Base-by-base conservation (phyloP, 53 echinoderm and acorn worm genomes). In the Henricia sp. region DNA sequence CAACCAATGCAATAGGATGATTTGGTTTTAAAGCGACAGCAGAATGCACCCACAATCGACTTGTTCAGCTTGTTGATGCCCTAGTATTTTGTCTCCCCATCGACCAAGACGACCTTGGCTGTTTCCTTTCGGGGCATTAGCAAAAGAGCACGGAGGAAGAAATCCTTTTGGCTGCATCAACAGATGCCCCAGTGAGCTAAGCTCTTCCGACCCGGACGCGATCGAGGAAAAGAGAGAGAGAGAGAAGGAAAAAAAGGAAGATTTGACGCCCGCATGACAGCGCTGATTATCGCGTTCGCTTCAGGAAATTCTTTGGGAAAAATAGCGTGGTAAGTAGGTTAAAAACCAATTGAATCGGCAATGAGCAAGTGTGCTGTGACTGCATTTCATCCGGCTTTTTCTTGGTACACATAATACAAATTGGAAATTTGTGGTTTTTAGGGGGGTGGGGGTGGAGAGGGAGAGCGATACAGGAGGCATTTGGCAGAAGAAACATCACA, bases 131-230 rank as follows among this genome's bases (percentile, higher is more conserved):
- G 4, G 33, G 62, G 44, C 63, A 62, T 64, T 20, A 62, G 37
- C 34, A n/a, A n/a, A n/a, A 46, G 35, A 46, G 64, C n/a, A 46
- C 24, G 48, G 80, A 80, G 48, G 64, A 58, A 80, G 80, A 64
- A 80, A 80, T 80, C 80, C 80, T 64, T 80, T 80, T 80, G 80
- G 30, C 46, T 63, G 80, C 62, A 80, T 80, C 80, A 80, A 80
- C 80, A 63, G 80, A 62, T 80, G 80, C 80, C 44, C 48, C 28
- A 63, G 43, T 80, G 64, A 80, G 32, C 80, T 63, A 80, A 80
- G 35, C 80, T n/a, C 80, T 10, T 70, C 23, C 70, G 32, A 56
- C 57, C 75, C 75, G 56, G 64, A 80, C 64, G 42, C 80, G 28
- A 80, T 80, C 80, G 64, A 46, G 50, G 64, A 48, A 80, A 77